These are phyloP conservation scores for rabbit (Oryctolagus cuniculus) DNA, from an alignment of 2,113 vertebrate genomes.

Conservation along the genomic window DNA sequence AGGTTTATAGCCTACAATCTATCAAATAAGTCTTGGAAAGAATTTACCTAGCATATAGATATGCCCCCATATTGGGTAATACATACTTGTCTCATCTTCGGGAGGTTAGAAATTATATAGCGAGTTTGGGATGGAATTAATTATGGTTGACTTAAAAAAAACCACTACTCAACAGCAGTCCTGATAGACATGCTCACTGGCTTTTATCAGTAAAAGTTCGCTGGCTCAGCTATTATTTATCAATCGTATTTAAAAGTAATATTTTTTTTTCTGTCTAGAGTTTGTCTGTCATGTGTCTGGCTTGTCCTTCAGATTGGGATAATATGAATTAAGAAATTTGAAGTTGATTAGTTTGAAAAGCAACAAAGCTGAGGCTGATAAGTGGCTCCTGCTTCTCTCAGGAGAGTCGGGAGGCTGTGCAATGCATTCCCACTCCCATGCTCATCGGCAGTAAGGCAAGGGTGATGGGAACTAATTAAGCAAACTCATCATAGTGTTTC, in stretches of 20 bases:
- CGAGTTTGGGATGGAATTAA: constrained; percentile 57
- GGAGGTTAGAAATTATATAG: constrained; percentile 26
- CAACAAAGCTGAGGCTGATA: neutral
- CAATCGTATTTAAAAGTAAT: constrained; percentile 37
- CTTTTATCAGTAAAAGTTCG: constrained; percentile 66
- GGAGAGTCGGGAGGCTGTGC: neutral
- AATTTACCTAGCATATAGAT: neutral
- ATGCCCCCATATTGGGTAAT: neutral
- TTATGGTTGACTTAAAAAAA: neutral
- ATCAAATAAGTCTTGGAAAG: constrained; percentile 26
- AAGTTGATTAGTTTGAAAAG: neutral
- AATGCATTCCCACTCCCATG: neutral
- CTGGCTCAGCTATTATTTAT: constrained; percentile 53
- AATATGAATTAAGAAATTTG: constrained; percentile 63
- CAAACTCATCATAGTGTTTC: neutral
- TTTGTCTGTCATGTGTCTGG: neutral
- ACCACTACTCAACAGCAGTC: neutral
- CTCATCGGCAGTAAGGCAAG: fast-evolving
- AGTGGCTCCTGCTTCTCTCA: neutral
- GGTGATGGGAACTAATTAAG: no score
- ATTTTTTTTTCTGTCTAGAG: constrained; percentile 52
- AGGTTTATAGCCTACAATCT: constrained; percentile 37
- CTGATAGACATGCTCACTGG: neutral
- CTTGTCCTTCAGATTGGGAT: constrained; percentile 51
- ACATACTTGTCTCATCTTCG: neutral